These are phyloP conservation scores for Paedocypris micromegethes DNA, from an alignment of 2,797 vertebrate species.

Conservation along the genomic window DNA sequence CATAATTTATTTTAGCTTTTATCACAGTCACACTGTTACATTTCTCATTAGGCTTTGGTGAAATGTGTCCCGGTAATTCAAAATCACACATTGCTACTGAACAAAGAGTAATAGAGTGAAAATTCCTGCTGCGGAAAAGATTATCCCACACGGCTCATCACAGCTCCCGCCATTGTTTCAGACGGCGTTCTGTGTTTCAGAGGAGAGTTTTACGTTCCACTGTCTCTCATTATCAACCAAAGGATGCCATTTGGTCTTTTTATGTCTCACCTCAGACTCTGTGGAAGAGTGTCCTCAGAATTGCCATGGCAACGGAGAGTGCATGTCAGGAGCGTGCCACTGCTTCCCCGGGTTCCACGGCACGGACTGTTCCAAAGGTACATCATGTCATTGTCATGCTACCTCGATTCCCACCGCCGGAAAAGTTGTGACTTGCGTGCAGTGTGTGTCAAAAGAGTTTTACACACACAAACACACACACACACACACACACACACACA, in stretches of 20 bases:
- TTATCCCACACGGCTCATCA: slow-evolving; percentile 6
- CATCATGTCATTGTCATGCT: not conserved
- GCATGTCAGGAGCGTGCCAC: slow-evolving; percentile 92
- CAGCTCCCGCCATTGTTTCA: not conserved
- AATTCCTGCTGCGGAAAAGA: slow-evolving; percentile 9
- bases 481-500: too few species aligned
- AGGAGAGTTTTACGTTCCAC: slow-evolving; percentile 8
- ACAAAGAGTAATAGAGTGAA: not conserved
- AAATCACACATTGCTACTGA: not conserved
- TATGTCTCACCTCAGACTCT: slow-evolving; percentile 73
- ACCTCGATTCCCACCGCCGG: not conserved
- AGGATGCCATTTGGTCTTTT: slow-evolving; percentile 38
- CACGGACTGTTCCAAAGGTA: slow-evolving; percentile 98
- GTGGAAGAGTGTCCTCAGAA: slow-evolving; percentile 97
- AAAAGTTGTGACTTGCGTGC: not conserved
- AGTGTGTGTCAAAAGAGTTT: slow-evolving; percentile 4
- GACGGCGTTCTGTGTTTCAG: slow-evolving; percentile 11
- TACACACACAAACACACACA: not conserved
- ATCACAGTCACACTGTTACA: slow-evolving; percentile 1
- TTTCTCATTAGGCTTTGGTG: slow-evolving; percentile 18
- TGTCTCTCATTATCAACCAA: slow-evolving; percentile 25
- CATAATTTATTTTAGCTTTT: slow-evolving; percentile 16
- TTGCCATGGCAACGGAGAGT: slow-evolving; percentile 97
- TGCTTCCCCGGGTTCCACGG: slow-evolving; percentile 98
- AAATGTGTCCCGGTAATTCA: slow-evolving; percentile 22